These are phyloP conservation scores for Heteropelma amictum DNA, from an alignment of 2,888 invertebrate species.

Conservation along the genomic window DNA sequence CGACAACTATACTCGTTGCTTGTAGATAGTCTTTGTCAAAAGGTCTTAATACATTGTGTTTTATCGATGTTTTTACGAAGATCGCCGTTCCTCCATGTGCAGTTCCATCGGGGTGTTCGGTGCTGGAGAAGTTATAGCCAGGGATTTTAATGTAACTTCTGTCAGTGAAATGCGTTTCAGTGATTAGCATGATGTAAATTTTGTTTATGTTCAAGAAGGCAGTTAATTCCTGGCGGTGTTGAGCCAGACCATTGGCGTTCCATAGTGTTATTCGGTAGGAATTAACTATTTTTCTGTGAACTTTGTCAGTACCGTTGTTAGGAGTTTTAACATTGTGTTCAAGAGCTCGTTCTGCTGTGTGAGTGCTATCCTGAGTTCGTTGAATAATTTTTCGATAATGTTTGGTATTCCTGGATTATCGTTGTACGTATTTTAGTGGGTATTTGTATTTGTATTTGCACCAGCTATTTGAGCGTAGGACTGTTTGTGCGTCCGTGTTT, in stretches of 20 bases:
- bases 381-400: constrained; percentile 17
- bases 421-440: neutral
- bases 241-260: constrained; percentile 7
- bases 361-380: constrained; percentile 2
- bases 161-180: neutral
- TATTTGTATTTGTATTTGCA: constrained; percentile 1
- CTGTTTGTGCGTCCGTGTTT: neutral
- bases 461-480: neutral
- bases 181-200: neutral
- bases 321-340: constrained; percentile 14
- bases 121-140: constrained; percentile 2
- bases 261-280: constrained; percentile 11
- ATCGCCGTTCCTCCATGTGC: constrained; percentile 52
- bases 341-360: constrained; percentile 15
- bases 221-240: neutral
- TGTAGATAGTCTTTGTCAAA: constrained; percentile 43
- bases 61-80: constrained; percentile 53
- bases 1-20: constrained; percentile 49
- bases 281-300: constrained; percentile 1
- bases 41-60: constrained; percentile 36
- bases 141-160: neutral
- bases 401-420: neutral
- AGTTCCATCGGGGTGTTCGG: constrained; percentile 48
- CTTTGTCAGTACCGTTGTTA: constrained; percentile 27
- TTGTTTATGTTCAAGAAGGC: neutral